Base-by-base conservation (phyloP, 2,113 vertebrate genomes). In the Alectura lathami region DNA sequence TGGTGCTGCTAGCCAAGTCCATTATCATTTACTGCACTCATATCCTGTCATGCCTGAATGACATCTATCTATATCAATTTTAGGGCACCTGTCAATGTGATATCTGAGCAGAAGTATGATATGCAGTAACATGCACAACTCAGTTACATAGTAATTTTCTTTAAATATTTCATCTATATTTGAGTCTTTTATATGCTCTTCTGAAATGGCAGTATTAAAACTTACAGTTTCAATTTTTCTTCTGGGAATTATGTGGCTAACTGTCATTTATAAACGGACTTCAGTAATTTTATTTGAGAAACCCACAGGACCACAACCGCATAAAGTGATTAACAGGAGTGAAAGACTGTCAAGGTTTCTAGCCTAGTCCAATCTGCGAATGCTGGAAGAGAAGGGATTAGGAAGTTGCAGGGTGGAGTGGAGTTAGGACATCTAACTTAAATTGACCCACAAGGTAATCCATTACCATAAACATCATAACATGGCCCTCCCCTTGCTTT, bases 11-110 rank as follows among this genome's bases (percentile, higher is more conserved):
- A 59, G 63, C 40, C 63, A 57, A 80, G 59, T 13, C 27, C 0
- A 0, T 15, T 14, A 21, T 56, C 47, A 83, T 77, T 64, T 53
- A 40, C 6, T 45, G 23, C 30, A 43, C 0, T 0, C 9, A 5
- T 64, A 27, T 77, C 86, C 45, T 73, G 40, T 43, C 72, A 54
- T 70, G 59, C 23, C 36, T 77, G 76, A 86, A 13, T 66, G 50
- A n/a, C 63, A 74, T 42, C 48, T 54, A 15, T 50, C 79, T 73
- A 6, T 48, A 74, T 67, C 51, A 68, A 3, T 54, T 75, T 89
- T 59, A 84, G 32, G n/a, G 4, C 38, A 74, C 24, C 22, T 81
- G 32, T 18, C 45, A 29, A 29, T 53, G 5, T 26, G 29, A 9
- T 50, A 17, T 57, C 68, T 74, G 57, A 81, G 17, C 30, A 81